Base-by-base conservation (phyloP, 2,797 vertebrate species). In the Valencia hispanica region DNA sequence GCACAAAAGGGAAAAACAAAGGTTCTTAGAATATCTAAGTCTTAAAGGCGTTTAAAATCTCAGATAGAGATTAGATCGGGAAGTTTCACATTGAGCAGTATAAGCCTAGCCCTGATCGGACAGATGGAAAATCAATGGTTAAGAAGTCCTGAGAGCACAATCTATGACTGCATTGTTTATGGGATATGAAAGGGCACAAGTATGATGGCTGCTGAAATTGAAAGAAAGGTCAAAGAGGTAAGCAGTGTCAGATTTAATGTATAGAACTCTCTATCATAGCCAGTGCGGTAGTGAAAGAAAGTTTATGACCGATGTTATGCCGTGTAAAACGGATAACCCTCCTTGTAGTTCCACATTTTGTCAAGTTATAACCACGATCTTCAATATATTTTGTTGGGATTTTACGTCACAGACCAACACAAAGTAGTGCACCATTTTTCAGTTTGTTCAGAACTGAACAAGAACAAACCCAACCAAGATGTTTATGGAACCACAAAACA, bases 221-320 rank as follows among this genome's bases (percentile, higher is more conserved):
- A 72, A 53, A 39, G 70, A 43, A 77, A 55, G 69, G 51, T 10
- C 72, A 74, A 32, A 15, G 65, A 57, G 72, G 34, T 48, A 43
- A 43, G 25, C 22, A 43, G 39, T 68, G 65, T 43, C 65, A 5
- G 14, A 66, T 68, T 43, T 43, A 68, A 68, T 43, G 39, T 27
- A 43, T 7, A 17, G 43, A 43, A 43, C 65, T 43, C 22, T 43
- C 25, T 7, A 20, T 17, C 65, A 68, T 34, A 36, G 48, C 20
- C 20, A 51, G 22, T 12, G 34, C 27, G 20, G 34, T n/a, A 36
- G 22, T 15, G 9, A 22, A 70, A 51, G 48, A 50, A 50, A 5
- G 30, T 70, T 70, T 51, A 25, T 51, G 47, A 18, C 9, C 0
- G 12, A 51, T 34, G 9, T 51, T 25, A 71, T 36, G 32, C 59